These are phyloP conservation scores for Amphipoea oculea DNA, from an alignment of 2,888 invertebrate species.

Conservation along the genomic window DNA sequence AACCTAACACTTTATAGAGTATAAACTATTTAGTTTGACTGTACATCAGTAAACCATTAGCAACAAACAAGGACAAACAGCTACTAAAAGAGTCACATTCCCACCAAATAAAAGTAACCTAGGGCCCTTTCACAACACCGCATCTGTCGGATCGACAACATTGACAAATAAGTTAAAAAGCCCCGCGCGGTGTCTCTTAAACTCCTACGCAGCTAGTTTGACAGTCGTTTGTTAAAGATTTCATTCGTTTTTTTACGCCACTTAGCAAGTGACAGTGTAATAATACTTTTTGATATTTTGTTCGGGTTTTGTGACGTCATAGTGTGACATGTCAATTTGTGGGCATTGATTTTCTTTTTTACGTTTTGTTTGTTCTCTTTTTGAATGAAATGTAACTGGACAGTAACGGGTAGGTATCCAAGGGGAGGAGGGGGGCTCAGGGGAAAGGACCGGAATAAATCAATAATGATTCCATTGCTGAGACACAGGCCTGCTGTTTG, in stretches of 20 bases:
- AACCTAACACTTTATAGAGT: neutral
- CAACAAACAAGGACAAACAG: constrained; percentile 18
- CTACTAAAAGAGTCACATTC: constrained; percentile 23
- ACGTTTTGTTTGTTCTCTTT: constrained; percentile 18
- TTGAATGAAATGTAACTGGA: constrained; percentile 28
- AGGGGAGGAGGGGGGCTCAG: too few species aligned
- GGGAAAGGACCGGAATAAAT: too few species aligned
- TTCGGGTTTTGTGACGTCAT: constrained; percentile 58
- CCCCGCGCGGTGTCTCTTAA: constrained; percentile 61
- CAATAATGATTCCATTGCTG: too few species aligned
- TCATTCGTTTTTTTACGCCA: constrained; percentile 65
- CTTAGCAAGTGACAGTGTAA: constrained; percentile 67
- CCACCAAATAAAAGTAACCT: constrained; percentile 39
- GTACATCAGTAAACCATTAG: constrained; percentile 8
- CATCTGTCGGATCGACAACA: constrained; percentile 57
- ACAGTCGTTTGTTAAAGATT: constrained; percentile 67
- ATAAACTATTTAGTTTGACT: neutral
- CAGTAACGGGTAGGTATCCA: neutral
- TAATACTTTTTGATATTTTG: constrained; percentile 66
- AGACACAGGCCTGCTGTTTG: too few species aligned
- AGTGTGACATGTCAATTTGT: constrained; percentile 65
- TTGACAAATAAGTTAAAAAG: constrained; percentile 69
- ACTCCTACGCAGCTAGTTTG: constrained; percentile 65
- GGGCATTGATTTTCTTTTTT: constrained; percentile 31
- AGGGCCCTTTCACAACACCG: constrained; percentile 58